Evolutionary conservation across 2,888 invertebrate genomes (phyloP), one percentile per base, ranked within the genome.

Genomic region (Pachymerium ferrugineum): DNA sequence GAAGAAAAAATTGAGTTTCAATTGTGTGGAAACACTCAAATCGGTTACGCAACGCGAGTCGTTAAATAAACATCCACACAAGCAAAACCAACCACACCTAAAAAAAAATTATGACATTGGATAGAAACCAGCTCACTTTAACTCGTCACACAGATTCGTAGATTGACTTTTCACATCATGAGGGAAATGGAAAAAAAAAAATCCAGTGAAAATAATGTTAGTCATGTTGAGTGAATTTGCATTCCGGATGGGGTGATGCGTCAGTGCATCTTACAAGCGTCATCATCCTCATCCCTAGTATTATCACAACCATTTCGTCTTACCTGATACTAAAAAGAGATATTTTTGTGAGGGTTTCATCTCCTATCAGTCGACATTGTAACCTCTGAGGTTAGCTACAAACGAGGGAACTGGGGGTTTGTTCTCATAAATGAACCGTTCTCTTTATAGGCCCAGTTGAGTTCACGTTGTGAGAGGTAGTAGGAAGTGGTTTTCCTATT

Each of bases 281-380:
- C 47, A 16, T 47, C 47, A 47, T 47, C 6, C 16, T 47, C 1
- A 2, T 47, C 47, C 6, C 14, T 6, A 47, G 6, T 16, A n/a
- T 47, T 47, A 47, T 47, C 47, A 38, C n/a, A 38, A 38, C 2
- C 38, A 3, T 38, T 33, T n/a, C n/a, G n/a, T n/a, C 47, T 47
- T 47, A 47, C 47, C 47, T 47, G 47, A 47, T 22, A 22, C 1
- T 47, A 47, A 22, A 47, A 47, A 47, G 14, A 47, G 47, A 47
- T 47, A 47, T 47, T 47, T 47, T 8, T 47, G 47, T 47, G 22
- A 47, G n/a, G 47, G 47, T n/a, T 47, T 47, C 47, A 47, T 47
- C 1, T 16, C 47, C 47, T 8, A 47, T 33, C 33, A 8, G 33
- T 33, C 38, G 38, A 14, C 14, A 47, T 47, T 3, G 19, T 47